Conservation (phyloP, 2,113 vertebrate genomes). For the Phyllostomus discolor region DNA sequence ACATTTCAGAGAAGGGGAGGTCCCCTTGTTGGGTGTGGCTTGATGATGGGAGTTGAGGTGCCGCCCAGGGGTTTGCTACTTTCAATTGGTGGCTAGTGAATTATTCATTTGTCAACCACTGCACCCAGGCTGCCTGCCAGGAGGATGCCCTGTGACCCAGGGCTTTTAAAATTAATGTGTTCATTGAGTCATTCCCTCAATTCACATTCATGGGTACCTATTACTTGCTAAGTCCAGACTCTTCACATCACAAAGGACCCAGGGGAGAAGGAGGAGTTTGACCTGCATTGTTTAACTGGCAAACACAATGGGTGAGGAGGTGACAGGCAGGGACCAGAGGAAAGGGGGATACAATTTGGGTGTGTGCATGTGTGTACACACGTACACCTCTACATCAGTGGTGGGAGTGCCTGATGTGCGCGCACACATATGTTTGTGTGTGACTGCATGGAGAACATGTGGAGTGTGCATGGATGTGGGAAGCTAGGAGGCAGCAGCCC, state of each 20-base stretch:
- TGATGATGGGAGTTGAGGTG: not conserved
- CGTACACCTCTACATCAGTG: not conserved
- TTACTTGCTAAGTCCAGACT: conserved; percentile 7
- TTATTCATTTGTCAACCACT: conserved; percentile 43
- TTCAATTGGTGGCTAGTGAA: conserved; percentile 6
- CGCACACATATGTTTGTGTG: not conserved
- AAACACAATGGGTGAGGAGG: not conserved
- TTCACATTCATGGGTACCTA: conserved; percentile 7
- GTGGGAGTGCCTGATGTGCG: not conserved
- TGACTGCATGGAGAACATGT: not conserved
- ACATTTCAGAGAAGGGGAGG: not conserved
- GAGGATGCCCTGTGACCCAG: conserved; percentile 23
- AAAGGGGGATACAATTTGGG: not conserved
- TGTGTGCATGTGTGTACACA: not conserved
- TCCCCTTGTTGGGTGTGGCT: not conserved
- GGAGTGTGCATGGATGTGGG: not conserved
- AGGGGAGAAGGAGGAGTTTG: not conserved
- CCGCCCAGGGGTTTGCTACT: not conserved
- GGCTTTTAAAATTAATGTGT: conserved; percentile 32
- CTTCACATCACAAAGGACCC: conserved; percentile 26
- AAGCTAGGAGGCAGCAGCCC: not conserved
- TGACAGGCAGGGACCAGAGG: not conserved
- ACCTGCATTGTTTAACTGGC: not conserved
- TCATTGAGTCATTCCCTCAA: conserved; percentile 46
- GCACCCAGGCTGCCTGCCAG: conserved; percentile 9